phyloP scores from a whole-genome alignment of 1,140 invertebrate genomes.

The Pollicipes pollicipes region DNA sequence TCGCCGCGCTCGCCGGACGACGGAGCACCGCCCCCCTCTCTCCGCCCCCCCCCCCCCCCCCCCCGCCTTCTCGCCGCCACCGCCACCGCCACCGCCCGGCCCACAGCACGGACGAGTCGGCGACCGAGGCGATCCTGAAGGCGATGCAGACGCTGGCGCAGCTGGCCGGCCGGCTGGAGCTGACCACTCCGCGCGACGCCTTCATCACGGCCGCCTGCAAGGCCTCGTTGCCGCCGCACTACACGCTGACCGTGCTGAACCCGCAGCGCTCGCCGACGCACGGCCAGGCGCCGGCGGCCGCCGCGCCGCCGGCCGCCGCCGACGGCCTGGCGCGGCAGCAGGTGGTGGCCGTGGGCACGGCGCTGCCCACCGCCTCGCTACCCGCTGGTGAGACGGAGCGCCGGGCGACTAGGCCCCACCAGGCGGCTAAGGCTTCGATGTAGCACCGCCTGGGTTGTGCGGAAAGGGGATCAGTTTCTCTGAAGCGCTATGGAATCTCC shows the following conservation, averaged over 20 bases:
- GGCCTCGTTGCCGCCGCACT: constrained; percentile 83
- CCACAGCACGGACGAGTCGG: constrained; percentile 65
- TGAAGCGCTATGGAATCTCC: too few species aligned
- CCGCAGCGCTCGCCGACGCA: constrained; percentile 21
- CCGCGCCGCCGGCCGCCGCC: constrained; percentile 5
- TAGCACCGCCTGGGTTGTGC: too few species aligned
- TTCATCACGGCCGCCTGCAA: constrained; percentile 87
- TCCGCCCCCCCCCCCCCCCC: too few species aligned
- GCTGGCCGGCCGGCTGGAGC: constrained; percentile 51
- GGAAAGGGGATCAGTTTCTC: too few species aligned
- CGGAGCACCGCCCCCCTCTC: too few species aligned
- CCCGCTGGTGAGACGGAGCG: constrained; percentile 27
- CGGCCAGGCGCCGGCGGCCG: constrained; percentile 25
- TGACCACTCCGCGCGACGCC: constrained; percentile 63
- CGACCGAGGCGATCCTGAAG: constrained; percentile 71
- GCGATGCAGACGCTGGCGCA: constrained; percentile 71
- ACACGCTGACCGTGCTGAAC: constrained; percentile 72
- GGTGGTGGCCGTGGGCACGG: constrained; percentile 84
- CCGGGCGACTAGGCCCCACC: too few species aligned
- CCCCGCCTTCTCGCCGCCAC: too few species aligned
- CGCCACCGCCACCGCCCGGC: too few species aligned
- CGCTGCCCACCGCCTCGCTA: constrained; percentile 59
- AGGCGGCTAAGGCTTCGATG: too few species aligned
- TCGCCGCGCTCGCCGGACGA: too few species aligned
- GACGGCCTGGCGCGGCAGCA: constrained; percentile 59